Conservation (phyloP, 2,113 vertebrate genomes). For the Oriolus oriolus region DNA sequence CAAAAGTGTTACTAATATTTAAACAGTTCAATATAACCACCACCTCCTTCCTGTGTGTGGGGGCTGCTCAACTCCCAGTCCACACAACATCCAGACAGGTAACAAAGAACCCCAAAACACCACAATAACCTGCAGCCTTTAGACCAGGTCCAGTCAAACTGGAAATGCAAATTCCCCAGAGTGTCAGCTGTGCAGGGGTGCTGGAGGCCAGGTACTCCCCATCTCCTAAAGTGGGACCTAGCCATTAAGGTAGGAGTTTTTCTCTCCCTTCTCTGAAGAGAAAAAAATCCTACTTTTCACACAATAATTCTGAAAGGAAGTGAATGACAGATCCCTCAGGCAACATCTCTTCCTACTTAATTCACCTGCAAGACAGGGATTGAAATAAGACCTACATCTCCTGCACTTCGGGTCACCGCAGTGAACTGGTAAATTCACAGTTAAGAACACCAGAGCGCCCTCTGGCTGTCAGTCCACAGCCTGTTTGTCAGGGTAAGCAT, state of each 20-base stretch:
- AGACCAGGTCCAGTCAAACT: background rate
- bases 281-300: background rate
- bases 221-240: background rate
- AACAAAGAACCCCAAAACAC: background rate
- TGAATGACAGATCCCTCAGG: background rate
- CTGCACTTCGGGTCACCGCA: background rate
- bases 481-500: background rate
- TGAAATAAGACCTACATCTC: background rate
- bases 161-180: background rate
- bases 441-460: background rate
- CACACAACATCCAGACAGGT: background rate
- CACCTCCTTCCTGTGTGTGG: background rate
- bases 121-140: background rate
- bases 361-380: background rate
- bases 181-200: background rate
- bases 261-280: background rate
- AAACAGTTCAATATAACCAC: background rate
- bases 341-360: background rate
- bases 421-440: background rate
- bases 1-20: background rate
- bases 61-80: background rate
- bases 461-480: background rate
- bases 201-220: background rate
- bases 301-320: background rate
- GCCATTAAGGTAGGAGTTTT: background rate